Evolutionary conservation across 92 coral and sea anemone species (phyloP).

Genomic region (Bergia sp.): DNA sequence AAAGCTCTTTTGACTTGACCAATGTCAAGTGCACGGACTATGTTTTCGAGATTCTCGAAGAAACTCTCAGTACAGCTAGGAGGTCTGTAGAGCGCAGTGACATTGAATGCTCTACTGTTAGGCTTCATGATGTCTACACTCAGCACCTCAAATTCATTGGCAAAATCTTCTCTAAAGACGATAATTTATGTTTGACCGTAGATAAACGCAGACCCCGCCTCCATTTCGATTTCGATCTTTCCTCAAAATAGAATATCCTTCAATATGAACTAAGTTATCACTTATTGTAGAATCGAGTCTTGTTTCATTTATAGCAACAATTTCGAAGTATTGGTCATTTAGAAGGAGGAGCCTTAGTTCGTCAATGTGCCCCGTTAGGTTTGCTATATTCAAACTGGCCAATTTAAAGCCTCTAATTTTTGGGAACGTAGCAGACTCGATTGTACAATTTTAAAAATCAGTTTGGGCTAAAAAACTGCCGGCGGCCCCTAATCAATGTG

Average conservation of each 20-base stretch:
- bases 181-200: neutral
- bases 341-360: neutral
- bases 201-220: slow-evolving; percentile 38
- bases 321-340: neutral
- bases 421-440: neutral
- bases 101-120: slow-evolving; percentile 26
- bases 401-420: slow-evolving; percentile 11
- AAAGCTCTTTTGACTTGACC: slow-evolving; percentile 6
- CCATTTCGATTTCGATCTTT: slow-evolving; percentile 37
- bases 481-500: neutral
- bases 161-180: neutral
- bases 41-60: neutral
- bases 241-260: slow-evolving; percentile 33
- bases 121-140: slow-evolving; percentile 32
- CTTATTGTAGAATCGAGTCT: slow-evolving; percentile 35
- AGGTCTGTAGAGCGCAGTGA: slow-evolving; percentile 24
- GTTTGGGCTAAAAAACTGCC: neutral
- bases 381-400: slow-evolving; percentile 11
- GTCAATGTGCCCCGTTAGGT: neutral
- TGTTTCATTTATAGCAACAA: slow-evolving; percentile 35
- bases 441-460: neutral
- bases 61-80: slow-evolving; percentile 20
- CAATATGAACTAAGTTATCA: slow-evolving; percentile 30
- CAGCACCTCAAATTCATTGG: slow-evolving; percentile 25
- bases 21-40: slow-evolving; percentile 12